These are phyloP conservation scores for Drosophila maculinotata DNA, from an alignment of 2,888 invertebrate genomes.

Conservation along the genomic window DNA sequence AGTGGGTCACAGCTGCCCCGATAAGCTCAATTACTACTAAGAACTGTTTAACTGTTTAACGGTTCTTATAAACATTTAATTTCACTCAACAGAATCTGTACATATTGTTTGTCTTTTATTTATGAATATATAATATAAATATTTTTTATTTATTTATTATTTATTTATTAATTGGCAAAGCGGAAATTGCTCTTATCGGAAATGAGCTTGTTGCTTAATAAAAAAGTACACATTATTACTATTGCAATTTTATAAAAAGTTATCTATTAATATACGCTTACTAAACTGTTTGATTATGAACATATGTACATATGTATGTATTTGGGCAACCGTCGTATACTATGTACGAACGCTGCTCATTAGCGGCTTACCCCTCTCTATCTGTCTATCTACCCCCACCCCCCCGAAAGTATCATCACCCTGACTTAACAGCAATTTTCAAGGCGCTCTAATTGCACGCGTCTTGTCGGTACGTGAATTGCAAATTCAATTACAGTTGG, in stretches of 20 bases:
- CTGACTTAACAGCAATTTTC: slow-evolving; percentile 29
- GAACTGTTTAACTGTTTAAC: neutral
- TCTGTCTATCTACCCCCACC: neutral
- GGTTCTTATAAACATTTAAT: neutral
- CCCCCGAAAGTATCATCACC: neutral
- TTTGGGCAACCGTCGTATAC: neutral
- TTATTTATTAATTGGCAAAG: too few species aligned
- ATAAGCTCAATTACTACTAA: neutral
- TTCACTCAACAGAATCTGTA: neutral
- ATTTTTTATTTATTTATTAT: slow-evolving; percentile 4
- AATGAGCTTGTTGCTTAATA: neutral
- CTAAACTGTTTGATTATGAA: slow-evolving; percentile 6
- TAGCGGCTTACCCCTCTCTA: slow-evolving; percentile 34
- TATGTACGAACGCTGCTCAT: slow-evolving; percentile 28
- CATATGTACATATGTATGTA: too few species aligned
- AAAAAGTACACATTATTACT: neutral
- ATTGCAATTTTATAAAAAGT: neutral
- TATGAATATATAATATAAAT: neutral
- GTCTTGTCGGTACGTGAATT: slow-evolving; percentile 51
- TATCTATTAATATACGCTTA: slow-evolving; percentile 11
- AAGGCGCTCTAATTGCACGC: slow-evolving; percentile 64
- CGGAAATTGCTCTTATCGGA: neutral
- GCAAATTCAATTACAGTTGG: slow-evolving; percentile 60
- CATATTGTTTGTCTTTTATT: neutral
- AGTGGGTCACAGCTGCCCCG: slow-evolving; percentile 3